A percentile compares a stretch with the other conserved stretches of the same genome.
Evolutionary conservation across 2,888 invertebrate genomes (phyloP).

Genomic region (Parthenolecanium corni): DNA sequence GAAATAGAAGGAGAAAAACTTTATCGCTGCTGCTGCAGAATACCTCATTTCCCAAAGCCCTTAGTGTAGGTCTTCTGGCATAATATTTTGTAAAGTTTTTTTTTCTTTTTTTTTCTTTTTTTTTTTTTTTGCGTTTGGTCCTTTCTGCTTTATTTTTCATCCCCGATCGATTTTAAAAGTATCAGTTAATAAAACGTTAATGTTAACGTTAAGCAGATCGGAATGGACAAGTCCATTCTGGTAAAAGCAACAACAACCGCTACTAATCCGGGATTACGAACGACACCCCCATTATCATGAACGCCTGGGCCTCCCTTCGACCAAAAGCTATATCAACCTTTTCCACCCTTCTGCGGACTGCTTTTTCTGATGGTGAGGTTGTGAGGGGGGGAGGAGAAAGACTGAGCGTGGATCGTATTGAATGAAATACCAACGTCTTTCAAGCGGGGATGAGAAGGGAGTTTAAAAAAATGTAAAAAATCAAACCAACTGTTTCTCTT

Average conservation of each 20-base stretch:
- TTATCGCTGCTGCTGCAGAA: no score
- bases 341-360: neutral
- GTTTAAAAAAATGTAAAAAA: slow-evolving; percentile 18
- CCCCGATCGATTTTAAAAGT: slow-evolving; percentile 20
- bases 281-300: slow-evolving; percentile 27
- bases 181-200: slow-evolving; percentile 28
- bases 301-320: slow-evolving; percentile 18
- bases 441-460: no score
- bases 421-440: slow-evolving; percentile 20
- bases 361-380: no score
- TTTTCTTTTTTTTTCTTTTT: no score
- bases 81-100: no score
- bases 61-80: no score
- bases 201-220: slow-evolving; percentile 23
- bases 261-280: slow-evolving; percentile 24
- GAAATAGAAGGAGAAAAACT: no score
- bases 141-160: neutral
- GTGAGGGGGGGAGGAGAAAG: neutral
- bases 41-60: no score
- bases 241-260: slow-evolving; percentile 27
- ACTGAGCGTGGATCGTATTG: neutral
- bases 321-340: slow-evolving; percentile 21
- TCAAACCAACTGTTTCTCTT: slow-evolving; percentile 22
- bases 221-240: slow-evolving; percentile 26
- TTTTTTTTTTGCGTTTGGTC: neutral